These are phyloP conservation scores for Daktulosphaira vitifoliae DNA, from an alignment of 1,140 invertebrate genomes.

Conservation along the genomic window DNA sequence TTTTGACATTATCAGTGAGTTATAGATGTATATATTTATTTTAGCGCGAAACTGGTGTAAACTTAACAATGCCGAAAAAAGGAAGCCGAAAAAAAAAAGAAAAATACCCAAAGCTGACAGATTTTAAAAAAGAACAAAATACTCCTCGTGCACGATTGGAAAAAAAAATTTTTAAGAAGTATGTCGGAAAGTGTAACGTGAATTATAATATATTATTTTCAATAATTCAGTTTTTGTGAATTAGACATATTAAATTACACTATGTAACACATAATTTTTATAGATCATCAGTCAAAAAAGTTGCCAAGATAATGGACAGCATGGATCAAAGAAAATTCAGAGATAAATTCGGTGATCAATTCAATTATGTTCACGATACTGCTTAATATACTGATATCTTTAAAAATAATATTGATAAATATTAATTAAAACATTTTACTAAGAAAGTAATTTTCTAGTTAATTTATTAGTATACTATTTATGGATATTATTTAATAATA, in stretches of 20 bases:
- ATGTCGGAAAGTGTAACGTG: constrained; percentile 1
- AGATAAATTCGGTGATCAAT: constrained; percentile 53
- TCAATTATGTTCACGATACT: constrained; percentile 44
- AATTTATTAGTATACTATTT: no score
- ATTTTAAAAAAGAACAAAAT: constrained; percentile 36
- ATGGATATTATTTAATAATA: no score
- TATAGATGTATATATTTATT: constrained; percentile 11
- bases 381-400: no score
- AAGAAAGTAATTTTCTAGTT: no score
- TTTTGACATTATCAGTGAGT: background rate
- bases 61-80: constrained; percentile 38
- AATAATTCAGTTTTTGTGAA: background rate
- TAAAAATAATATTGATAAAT: no score
- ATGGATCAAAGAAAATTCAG: constrained; percentile 45
- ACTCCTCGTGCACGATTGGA: constrained; percentile 34
- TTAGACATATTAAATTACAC: no score
- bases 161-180: constrained; percentile 39
- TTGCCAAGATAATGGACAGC: constrained; percentile 44
- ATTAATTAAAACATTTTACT: no score
- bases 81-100: constrained; percentile 33
- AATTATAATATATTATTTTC: background rate
- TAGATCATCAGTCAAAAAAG: constrained; percentile 44
- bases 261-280: constrained; percentile 12
- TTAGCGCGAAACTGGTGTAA: constrained; percentile 38
- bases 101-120: constrained; percentile 35